A percentile compares a stretch with the other conserved stretches of the same genome.
These are phyloP conservation scores for Rhabdornis inornatus DNA, from an alignment of 2,113 vertebrate genomes.

Conservation along the genomic window DNA sequence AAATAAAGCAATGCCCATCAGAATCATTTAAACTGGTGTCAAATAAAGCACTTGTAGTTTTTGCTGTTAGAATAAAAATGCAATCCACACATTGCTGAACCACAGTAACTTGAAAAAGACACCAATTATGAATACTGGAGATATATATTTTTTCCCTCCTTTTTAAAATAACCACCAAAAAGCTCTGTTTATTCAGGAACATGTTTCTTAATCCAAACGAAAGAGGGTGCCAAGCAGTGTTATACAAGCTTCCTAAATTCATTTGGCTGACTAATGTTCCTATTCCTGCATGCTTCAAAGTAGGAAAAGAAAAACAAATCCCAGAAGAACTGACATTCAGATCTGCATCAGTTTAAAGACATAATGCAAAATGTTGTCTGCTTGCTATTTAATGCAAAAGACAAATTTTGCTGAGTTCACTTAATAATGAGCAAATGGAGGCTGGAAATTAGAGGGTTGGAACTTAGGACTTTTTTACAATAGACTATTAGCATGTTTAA, in stretches of 20 bases:
- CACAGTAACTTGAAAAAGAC: neutral
- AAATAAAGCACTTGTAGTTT: neutral
- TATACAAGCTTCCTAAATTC: slow-evolving; percentile 66
- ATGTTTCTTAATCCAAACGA: neutral
- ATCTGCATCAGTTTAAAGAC: slow-evolving; percentile 26
- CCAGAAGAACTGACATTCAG: slow-evolving; percentile 18
- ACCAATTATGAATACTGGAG: neutral
- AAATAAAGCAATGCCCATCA: neutral
- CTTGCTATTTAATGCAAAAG: slow-evolving; percentile 22
- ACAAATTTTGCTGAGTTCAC: slow-evolving; percentile 20
- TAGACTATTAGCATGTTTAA: neutral
- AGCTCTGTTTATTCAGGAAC: neutral
- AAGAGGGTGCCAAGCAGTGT: slow-evolving; percentile 24
- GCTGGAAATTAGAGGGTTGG: slow-evolving; percentile 10
- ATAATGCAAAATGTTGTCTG: neutral
- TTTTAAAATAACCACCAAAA: slow-evolving; percentile 9
- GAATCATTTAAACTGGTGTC: neutral
- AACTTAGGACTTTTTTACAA: neutral
- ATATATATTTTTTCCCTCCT: neutral
- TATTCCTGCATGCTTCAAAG: slow-evolving; percentile 32
- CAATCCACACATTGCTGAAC: neutral
- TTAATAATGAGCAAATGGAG: neutral
- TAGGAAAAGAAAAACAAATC: slow-evolving; percentile 19
- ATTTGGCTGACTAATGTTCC: slow-evolving; percentile 53
- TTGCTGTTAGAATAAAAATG: neutral